phyloP scores from a whole-genome alignment of 2,888 invertebrate genomes.

The Pyrocoelia pectoralis region DNA sequence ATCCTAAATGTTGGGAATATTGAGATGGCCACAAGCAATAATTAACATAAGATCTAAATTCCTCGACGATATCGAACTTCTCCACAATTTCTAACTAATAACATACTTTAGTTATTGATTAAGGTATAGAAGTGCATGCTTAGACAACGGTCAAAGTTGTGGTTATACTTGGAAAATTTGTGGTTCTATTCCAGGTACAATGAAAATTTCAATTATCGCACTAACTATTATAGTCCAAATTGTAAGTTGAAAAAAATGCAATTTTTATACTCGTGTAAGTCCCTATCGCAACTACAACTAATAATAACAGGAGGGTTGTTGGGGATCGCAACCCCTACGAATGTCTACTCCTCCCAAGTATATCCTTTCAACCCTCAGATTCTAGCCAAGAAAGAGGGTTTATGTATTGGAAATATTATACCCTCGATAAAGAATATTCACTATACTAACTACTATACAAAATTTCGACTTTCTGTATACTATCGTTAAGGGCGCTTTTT shows the following conservation, averaged over 20 bases:
- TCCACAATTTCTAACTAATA: conserved; percentile 45
- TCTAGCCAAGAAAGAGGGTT: conserved; percentile 55
- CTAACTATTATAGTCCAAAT: no score
- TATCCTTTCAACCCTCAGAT: conserved; percentile 38
- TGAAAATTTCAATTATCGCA: neutral
- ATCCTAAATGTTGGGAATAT: conserved; percentile 55
- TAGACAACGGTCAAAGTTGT: conserved; percentile 34
- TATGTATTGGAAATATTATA: conserved; percentile 60
- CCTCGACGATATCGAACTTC: conserved; percentile 44
- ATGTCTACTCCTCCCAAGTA: conserved; percentile 30
- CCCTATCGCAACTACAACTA: conserved; percentile 32
- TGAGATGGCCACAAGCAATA: conserved; percentile 57
- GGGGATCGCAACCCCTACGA: conserved; percentile 30
- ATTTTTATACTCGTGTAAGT: conserved; percentile 23
- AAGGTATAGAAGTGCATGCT: conserved; percentile 34
- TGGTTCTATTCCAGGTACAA: conserved; percentile 19
- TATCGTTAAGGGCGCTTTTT: conserved; percentile 12
- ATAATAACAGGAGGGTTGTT: conserved; percentile 33
- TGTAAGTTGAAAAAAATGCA: neutral
- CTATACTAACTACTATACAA: conserved; percentile 12
- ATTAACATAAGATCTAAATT: conserved; percentile 57
- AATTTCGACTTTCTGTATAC: conserved; percentile 16
- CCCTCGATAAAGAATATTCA: conserved; percentile 48
- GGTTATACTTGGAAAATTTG: conserved; percentile 33
- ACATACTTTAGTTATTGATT: conserved; percentile 39